These are phyloP conservation scores for Troilus luridus DNA, from an alignment of 2,888 invertebrate genomes.

Conservation along the genomic window DNA sequence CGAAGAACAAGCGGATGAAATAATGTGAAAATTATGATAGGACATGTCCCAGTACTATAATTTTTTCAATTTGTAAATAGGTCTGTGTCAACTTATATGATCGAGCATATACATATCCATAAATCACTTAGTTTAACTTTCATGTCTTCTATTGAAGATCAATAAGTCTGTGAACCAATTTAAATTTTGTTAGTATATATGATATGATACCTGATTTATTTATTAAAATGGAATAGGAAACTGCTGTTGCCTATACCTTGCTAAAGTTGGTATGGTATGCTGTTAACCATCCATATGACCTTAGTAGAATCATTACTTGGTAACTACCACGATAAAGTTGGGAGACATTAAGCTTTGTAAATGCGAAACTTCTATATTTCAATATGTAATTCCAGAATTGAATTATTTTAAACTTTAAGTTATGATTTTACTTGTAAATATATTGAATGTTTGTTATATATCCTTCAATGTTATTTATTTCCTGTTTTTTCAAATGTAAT, in stretches of 20 bases:
- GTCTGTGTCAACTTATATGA: neutral
- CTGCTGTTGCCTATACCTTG: neutral
- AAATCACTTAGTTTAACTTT: neutral
- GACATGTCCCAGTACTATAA: neutral
- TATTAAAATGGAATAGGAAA: neutral
- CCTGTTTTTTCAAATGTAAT: neutral
- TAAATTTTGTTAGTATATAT: too few species aligned
- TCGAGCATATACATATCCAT: neutral
- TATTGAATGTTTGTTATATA: neutral
- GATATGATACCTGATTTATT: too few species aligned
- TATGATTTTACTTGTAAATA: conserved; percentile 10
- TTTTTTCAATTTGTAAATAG: neutral
- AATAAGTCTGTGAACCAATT: too few species aligned
- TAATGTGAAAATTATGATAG: neutral
- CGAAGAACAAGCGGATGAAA: neutral
- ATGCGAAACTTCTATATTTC: neutral
- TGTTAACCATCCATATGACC: neutral
- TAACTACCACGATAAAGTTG: neutral
- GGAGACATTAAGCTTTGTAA: neutral
- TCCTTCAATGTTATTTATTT: neutral
- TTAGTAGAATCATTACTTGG: neutral
- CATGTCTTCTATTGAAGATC: neutral
- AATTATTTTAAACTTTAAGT: neutral
- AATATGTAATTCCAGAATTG: neutral
- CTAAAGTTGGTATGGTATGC: too few species aligned